Evolutionary conservation across 2,797 vertebrate genomes (phyloP).

Genomic region (Clarias fuscus): DNA sequence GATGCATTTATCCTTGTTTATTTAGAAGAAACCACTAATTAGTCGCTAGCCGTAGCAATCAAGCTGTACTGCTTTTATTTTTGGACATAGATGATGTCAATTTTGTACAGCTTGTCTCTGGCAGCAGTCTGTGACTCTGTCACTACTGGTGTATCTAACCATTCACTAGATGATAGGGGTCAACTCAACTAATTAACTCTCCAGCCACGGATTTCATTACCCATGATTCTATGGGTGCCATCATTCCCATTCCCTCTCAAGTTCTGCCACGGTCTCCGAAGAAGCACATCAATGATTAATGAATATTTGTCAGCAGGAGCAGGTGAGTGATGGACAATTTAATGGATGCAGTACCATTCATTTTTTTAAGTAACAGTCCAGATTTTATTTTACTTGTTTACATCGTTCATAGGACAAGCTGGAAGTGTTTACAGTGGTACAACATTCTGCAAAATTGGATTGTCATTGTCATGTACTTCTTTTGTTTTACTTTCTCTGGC

Average conservation of each 20-base stretch:
- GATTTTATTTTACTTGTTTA: neutral
- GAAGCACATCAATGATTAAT: neutral
- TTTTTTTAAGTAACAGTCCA: neutral
- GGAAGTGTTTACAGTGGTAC: neutral
- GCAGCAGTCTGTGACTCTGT: constrained; percentile 13
- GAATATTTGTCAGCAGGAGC: neutral
- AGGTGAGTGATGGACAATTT: constrained; percentile 16
- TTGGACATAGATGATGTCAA: neutral
- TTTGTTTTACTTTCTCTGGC: neutral
- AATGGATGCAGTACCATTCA: neutral
- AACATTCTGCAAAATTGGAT: neutral
- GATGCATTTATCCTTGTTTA: neutral
- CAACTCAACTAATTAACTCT: constrained; percentile 75
- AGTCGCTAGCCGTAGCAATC: neutral
- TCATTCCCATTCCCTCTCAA: neutral
- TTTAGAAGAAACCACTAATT: neutral
- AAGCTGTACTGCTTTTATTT: constrained; percentile 15
- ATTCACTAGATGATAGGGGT: constrained; percentile 71
- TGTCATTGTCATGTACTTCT: neutral
- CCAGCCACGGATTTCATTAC: constrained; percentile 80
- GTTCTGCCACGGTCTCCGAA: neutral
- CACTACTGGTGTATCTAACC: constrained; percentile 24
- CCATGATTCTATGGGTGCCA: constrained; percentile 59
- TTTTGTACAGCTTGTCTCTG: neutral
- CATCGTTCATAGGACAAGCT: neutral